These are phyloP conservation scores for Stegodyphus dumicola DNA, from an alignment of 1,140 invertebrate genomes.

Conservation along the genomic window DNA sequence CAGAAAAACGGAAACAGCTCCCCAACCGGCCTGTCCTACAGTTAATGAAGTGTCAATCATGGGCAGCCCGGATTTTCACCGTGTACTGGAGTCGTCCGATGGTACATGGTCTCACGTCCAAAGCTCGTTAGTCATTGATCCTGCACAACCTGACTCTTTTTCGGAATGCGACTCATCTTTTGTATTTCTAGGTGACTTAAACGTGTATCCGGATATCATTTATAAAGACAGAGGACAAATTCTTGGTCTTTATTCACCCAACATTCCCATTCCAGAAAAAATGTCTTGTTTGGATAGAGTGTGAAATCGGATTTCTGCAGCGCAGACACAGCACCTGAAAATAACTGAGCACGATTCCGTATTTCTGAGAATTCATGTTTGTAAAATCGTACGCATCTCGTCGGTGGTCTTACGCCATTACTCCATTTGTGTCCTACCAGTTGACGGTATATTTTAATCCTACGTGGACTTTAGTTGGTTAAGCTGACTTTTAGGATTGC, in stretches of 20 bases:
- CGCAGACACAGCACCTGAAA: too few relatives aligned
- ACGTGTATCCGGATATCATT: constrained; percentile 51
- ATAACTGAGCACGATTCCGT: too few relatives aligned
- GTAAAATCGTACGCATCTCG: too few relatives aligned
- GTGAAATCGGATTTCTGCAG: background rate
- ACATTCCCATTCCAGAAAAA: constrained; percentile 30
- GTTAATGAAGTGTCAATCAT: constrained; percentile 27
- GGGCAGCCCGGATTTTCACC: constrained; percentile 28
- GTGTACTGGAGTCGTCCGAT: constrained; percentile 39
- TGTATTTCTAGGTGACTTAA: constrained; percentile 49
- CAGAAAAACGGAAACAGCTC: constrained; percentile 6
- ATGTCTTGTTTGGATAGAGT: constrained; percentile 36
- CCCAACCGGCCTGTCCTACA: constrained; percentile 14
- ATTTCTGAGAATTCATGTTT: too few relatives aligned
- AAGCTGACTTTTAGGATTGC: too few relatives aligned
- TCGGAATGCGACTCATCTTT: constrained; percentile 56
- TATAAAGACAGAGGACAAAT: constrained; percentile 47
- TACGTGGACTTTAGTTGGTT: too few relatives aligned
- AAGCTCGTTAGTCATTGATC: constrained; percentile 54
- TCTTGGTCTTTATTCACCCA: constrained; percentile 42
- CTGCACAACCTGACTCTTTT: constrained; percentile 45
- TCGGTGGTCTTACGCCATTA: too few relatives aligned
- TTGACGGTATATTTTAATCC: too few relatives aligned
- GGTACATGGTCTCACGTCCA: constrained; percentile 55
- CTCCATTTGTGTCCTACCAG: too few relatives aligned